Evolutionary conservation across 2,113 vertebrate genomes (phyloP).

Genomic region (Charina bottae): DNA sequence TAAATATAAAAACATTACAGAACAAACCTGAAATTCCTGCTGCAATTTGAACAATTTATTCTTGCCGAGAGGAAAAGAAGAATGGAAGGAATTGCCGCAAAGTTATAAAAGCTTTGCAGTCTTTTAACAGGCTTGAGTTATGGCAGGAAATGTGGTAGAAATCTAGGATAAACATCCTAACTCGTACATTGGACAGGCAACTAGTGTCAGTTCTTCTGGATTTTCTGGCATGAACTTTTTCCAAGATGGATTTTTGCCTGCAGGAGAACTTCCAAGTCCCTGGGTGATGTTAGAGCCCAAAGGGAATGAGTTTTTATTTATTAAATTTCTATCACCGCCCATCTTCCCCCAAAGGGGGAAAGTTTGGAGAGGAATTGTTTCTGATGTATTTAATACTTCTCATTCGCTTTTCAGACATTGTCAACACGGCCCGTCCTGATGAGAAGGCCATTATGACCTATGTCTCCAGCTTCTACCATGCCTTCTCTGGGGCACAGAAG

Average conservation of each 20-base stretch:
- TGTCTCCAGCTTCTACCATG: constrained; percentile 99
- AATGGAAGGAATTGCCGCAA: neutral
- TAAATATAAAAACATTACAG: no score
- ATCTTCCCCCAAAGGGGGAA: no score
- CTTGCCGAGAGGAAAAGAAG: neutral
- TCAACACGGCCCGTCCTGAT: constrained; percentile 94
- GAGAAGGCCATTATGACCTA: constrained; percentile 99
- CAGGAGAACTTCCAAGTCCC: neutral
- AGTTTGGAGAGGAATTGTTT: neutral
- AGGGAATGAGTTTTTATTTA: no score
- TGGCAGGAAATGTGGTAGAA: neutral
- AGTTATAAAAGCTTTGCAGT: neutral
- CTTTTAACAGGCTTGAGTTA: neutral
- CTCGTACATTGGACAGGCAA: neutral
- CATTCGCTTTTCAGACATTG: constrained; percentile 88
- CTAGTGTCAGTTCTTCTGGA: neutral
- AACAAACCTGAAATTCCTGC: no score
- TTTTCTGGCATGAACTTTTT: neutral
- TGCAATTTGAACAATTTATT: no score
- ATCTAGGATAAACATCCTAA: neutral
- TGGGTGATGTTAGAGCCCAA: rapidly evolving
- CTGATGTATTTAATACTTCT: constrained; percentile 58
- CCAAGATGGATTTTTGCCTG: neutral
- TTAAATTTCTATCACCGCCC: no score
- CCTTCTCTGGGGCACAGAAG: constrained; percentile 98